Evolutionary conservation across 2,888 invertebrate species (phyloP), one percentile per base, ranked within the genome.

Genomic region (Oscheius onirici): DNA sequence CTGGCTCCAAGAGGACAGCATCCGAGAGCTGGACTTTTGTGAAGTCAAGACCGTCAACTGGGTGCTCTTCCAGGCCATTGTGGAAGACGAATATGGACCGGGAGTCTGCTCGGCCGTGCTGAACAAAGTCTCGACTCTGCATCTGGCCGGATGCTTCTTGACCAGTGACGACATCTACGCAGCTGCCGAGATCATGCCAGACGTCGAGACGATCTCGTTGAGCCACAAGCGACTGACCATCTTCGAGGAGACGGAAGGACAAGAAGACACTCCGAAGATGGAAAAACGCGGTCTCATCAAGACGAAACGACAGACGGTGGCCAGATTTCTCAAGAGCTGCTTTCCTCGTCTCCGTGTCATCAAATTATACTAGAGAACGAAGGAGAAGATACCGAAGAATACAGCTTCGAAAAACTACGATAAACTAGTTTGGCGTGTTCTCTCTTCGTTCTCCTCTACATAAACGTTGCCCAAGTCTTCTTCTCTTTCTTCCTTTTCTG

Each of bases 21-120:
- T 58, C 41, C 40, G 43, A 11, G 58, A 58, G 17, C 40, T 58
- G 6, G 58, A 58, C 41, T 22, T 58, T 11, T 41, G 58, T 58
- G 58, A 20, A 5, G 41, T 58, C 6, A 41, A n/a, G 17, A 20
- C 24, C 3, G 17, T 58, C 22, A 17, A 58, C 58, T 58, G 58
- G 58, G 17, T 41, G 6, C 41, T 58, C 8, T 58, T 58, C 10
- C 20, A 43, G 11, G 40, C n/a, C 1, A 58, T 41, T 17, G 43
- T 58, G 10, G 40, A 58, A 8, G 41, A 58, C 13, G 20, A 58
- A 40, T 24, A 58, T 20, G 58, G 58, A 40, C 20, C 40, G 0
- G 57, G 20, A 15, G 58, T 41, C 20, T n/a, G 40, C 20, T 17
- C 40, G 17, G 41, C n/a, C 13, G 24, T 41, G n/a, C 22, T 58